Evolutionary conservation across 1,140 invertebrate genomes (phyloP), one percentile per base, ranked within the genome.

Genomic region (Eurosta solidaginis): DNA sequence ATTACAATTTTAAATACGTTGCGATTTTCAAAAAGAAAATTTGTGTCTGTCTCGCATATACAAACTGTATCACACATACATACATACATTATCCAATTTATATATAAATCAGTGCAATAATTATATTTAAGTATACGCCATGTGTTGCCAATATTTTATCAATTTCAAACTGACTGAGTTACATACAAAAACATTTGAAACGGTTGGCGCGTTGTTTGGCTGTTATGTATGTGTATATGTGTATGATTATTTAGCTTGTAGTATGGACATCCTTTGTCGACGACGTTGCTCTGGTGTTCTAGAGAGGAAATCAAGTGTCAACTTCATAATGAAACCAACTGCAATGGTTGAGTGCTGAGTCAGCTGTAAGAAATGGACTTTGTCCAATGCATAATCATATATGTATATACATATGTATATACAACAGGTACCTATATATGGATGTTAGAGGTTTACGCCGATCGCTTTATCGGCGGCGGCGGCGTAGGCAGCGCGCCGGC

Each of bases 81-180:
- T n/a, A 17, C 25, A 59, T 20, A 0, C 0, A 33, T 9, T 33
- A 33, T 59, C n/a, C n/a, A 7, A 68, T 68, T 68, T 42, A 36
- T 33, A 40, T 68, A 2, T n/a, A 68, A 68, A 68, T 68, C 33
- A 42, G 59, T 68, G 59, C n/a, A 68, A 68, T 68, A 68, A 68
- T 68, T 68, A n/a, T 20, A 68, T 68, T 68, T 68, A n/a, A n/a
- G n/a, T n/a, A n/a, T 20, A n/a, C 59, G 14, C 59, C 59, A 40
- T 68, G 14, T 40, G 33, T 40, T 40, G 59, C 36, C 59, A 68
- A 68, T 40, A 36, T 40, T 40, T 68, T 36, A 40, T 0, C 59
- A 17, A 68, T 14, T 40, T 29, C n/a, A 68, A 40, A n/a, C 59
- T 40, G 33, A 68, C 59, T 40, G n/a, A 68, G 20, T 22, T 25